These are phyloP conservation scores for Oreochromis aureus DNA, from an alignment of 2,113 vertebrate species.

Conservation along the genomic window DNA sequence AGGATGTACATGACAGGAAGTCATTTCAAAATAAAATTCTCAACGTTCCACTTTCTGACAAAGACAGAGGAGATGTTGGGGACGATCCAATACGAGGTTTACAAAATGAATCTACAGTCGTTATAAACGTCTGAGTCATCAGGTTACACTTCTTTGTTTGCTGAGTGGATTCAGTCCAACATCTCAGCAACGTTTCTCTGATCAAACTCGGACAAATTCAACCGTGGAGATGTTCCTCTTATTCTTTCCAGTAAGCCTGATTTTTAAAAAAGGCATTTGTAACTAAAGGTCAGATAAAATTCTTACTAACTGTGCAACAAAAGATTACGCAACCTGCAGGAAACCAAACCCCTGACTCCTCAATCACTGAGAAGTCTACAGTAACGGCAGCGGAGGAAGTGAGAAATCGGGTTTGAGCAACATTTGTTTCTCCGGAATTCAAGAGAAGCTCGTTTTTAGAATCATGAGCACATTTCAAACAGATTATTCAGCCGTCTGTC, in stretches of 20 bases:
- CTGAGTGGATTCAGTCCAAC: neutral
- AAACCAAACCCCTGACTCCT: neutral
- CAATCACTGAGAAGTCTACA: neutral
- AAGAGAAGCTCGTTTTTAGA: neutral
- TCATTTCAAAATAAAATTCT: neutral
- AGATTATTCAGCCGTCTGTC: neutral
- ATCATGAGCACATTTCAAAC: neutral
- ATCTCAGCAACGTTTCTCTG: neutral
- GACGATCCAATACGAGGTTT: neutral
- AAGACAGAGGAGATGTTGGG: neutral
- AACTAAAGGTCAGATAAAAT: neutral
- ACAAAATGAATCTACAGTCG: accelerated
- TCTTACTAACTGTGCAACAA: neutral
- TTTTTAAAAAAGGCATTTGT: neutral
- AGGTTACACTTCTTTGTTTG: neutral
- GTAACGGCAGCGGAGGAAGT: neutral
- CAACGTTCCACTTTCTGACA: neutral
- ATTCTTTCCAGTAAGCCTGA: neutral
- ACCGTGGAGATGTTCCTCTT: accelerated
- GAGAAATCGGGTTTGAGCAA: neutral
- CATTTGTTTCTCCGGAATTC: neutral
- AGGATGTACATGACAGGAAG: neutral
- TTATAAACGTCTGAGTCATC: neutral
- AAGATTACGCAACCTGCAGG: neutral
- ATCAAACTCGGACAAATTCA: too few species aligned